Evolutionary conservation across 1,140 invertebrate species (phyloP).

Genomic region (Oryctes rhinoceros): DNA sequence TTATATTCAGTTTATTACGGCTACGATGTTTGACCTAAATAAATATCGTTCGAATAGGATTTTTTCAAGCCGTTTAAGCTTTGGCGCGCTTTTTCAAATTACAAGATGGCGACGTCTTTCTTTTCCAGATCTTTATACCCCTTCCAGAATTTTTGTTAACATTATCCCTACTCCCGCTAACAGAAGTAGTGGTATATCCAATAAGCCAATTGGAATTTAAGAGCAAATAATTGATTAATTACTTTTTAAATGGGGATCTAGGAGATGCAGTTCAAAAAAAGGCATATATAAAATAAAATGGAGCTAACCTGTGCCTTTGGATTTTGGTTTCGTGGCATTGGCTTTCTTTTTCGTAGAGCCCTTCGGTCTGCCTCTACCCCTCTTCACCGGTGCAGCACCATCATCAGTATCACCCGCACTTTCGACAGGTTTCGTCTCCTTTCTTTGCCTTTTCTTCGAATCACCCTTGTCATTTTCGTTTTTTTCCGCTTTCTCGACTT

Average conservation of each 20-base stretch:
- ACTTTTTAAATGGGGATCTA: too few relatives aligned
- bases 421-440: background rate
- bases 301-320: conserved; percentile 37
- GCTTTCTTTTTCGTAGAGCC: conserved; percentile 42
- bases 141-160: background rate
- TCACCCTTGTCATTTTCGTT: conserved; percentile 32
- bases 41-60: background rate
- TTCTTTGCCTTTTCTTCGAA: conserved; percentile 32
- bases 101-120: background rate
- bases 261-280: background rate
- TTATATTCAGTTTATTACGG: background rate
- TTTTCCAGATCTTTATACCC: background rate
- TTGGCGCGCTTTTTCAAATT: background rate
- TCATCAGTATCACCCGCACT: conserved; percentile 35
- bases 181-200: background rate
- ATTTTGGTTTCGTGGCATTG: conserved; percentile 33
- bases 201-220: background rate
- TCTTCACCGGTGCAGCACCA: conserved; percentile 38
- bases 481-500: conserved; percentile 27
- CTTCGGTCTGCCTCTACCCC: conserved; percentile 39
- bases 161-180: too few relatives aligned
- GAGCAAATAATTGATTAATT: background rate
- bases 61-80: background rate
- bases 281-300: background rate
- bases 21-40: background rate